Evolutionary conservation across 2,888 invertebrate genomes (phyloP).

Genomic region (Tenthredo livida): DNA sequence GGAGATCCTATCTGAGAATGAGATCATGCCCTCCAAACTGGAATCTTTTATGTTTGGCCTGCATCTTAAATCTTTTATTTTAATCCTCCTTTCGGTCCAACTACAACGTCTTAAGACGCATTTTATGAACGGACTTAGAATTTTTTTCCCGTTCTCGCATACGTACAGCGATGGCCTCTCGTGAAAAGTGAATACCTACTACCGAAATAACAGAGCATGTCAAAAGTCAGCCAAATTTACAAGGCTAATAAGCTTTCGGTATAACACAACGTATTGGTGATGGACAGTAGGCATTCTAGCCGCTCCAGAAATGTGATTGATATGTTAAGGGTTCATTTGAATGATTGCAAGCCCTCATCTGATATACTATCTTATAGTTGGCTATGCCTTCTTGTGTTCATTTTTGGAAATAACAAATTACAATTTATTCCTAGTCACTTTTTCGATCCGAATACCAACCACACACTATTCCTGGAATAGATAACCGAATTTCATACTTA

Average conservation of each 20-base stretch:
- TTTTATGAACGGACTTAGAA: conserved; percentile 10
- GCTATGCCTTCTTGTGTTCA: background rate
- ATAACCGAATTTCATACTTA: too few species aligned
- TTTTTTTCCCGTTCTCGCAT: background rate
- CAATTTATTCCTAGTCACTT: too few species aligned
- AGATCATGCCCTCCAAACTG: conserved; percentile 50
- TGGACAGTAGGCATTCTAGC: background rate
- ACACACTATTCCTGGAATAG: too few species aligned
- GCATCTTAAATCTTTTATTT: conserved; percentile 43
- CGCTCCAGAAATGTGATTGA: background rate
- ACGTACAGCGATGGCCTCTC: background rate
- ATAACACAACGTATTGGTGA: background rate
- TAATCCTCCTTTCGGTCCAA: conserved; percentile 8
- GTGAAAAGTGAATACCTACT: background rate
- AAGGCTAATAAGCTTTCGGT: conserved; percentile 8
- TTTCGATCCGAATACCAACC: too few species aligned
- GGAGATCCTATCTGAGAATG: conserved; percentile 34
- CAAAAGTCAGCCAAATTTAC: conserved; percentile 22
- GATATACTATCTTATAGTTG: background rate
- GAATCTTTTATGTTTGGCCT: conserved; percentile 46
- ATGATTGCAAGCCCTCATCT: background rate
- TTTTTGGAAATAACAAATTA: background rate
- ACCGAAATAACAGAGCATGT: conserved; percentile 24
- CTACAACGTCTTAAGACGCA: background rate
- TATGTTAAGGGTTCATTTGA: background rate